These are phyloP conservation scores for Tricholauxania praeusta DNA, from an alignment of 2,888 invertebrate genomes.

Conservation along the genomic window DNA sequence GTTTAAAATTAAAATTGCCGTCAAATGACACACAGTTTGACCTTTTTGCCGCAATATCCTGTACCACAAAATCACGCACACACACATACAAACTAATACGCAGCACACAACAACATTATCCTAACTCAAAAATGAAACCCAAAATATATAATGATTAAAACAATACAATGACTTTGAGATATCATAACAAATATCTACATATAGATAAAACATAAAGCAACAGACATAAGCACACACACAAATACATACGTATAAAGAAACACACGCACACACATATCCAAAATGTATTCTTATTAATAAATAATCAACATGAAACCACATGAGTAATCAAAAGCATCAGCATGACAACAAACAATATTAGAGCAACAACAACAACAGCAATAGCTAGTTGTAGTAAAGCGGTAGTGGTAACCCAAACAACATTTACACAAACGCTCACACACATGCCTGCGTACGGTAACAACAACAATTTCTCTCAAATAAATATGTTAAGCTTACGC, in stretches of 20 bases:
- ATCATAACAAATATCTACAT: constrained; percentile 14
- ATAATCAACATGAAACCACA: constrained; percentile 59
- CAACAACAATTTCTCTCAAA: background rate
- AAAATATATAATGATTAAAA: no score
- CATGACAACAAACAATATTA: constrained; percentile 28
- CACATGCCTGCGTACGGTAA: background rate
- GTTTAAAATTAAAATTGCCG: no score
- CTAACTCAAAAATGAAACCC: no score
- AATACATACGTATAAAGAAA: background rate
- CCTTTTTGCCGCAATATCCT: no score
- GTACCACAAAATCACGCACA: no score
- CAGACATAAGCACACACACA: constrained; percentile 35
- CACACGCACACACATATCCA: constrained; percentile 12
- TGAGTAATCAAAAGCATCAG: constrained; percentile 55
- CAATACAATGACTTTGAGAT: no score
- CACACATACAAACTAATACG: no score
- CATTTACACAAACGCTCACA: background rate
- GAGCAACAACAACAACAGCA: constrained; percentile 28
- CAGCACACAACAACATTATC: no score
- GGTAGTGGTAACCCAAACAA: constrained; percentile 11
- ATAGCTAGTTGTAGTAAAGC: background rate
- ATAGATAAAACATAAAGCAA: constrained; percentile 36
- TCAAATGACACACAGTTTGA: no score
- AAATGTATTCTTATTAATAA: constrained; percentile 59
- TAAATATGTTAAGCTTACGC: background rate